Conservation (phyloP, 2,888 invertebrate species). For the Epistrophe grossulariae region DNA sequence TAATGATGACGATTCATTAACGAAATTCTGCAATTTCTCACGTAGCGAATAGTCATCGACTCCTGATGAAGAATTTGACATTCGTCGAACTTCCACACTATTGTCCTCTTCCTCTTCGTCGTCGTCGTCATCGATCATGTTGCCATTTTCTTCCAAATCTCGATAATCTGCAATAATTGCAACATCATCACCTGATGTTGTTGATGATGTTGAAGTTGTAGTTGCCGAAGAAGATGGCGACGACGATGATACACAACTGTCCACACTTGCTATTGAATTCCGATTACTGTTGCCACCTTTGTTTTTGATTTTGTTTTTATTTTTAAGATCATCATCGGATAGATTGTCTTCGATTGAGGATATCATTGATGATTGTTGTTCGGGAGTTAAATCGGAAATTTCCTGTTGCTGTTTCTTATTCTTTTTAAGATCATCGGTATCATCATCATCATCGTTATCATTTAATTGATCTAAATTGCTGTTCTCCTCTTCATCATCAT, state of each 20-base stretch:
- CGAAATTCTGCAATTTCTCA: slow-evolving; percentile 83
- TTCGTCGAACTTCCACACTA: slow-evolving; percentile 77
- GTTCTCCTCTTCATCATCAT: slow-evolving; percentile 18
- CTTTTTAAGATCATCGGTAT: slow-evolving; percentile 62
- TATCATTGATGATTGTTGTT: slow-evolving; percentile 71
- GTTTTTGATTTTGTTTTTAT: slow-evolving; percentile 51
- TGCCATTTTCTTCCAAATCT: slow-evolving; percentile 82
- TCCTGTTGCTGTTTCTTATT: slow-evolving; percentile 44
- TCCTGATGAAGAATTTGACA: slow-evolving; percentile 81
- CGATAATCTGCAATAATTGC: slow-evolving; percentile 80
- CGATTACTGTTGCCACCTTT: slow-evolving; percentile 78
- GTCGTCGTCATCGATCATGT: slow-evolving; percentile 78
- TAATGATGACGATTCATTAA: slow-evolving; percentile 79
- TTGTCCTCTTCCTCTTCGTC: slow-evolving; percentile 74
- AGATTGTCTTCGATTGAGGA: slow-evolving; percentile 68
- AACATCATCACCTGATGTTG: slow-evolving; percentile 79
- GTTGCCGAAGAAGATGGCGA: slow-evolving; percentile 79
- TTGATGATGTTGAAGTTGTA: slow-evolving; percentile 75
- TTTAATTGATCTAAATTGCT: slow-evolving; percentile 67
- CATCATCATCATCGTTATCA: slow-evolving; percentile 36
- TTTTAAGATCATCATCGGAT: slow-evolving; percentile 72
- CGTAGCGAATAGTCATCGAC: slow-evolving; percentile 83
- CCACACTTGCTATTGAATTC: slow-evolving; percentile 82
- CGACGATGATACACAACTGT: slow-evolving; percentile 81
- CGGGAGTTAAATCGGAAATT: slow-evolving; percentile 49